Conservation (phyloP, 2,888 invertebrate species). For the Hirudinaria manillensis region DNA sequence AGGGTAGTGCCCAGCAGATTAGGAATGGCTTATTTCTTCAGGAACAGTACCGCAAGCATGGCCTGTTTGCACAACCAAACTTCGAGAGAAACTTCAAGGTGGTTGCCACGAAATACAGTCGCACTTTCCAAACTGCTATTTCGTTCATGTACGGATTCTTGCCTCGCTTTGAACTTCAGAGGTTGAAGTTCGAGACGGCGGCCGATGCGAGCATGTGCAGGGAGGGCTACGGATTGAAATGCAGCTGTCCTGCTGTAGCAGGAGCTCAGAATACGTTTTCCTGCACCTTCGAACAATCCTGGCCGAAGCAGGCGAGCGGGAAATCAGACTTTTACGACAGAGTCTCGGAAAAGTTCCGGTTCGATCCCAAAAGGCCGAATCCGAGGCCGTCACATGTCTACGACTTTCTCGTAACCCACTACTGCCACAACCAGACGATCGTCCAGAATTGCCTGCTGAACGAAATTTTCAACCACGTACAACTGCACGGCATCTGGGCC, state of each 20-base stretch:
- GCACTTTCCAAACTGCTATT: constrained; percentile 84
- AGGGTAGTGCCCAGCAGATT: constrained; percentile 75
- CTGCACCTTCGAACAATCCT: constrained; percentile 30
- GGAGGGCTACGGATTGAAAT: constrained; percentile 49
- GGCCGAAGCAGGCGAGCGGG: constrained; percentile 11
- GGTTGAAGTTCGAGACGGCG: constrained; percentile 59
- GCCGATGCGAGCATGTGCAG: constrained; percentile 37
- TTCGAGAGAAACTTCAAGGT: constrained; percentile 54
- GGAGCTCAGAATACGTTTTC: constrained; percentile 53
- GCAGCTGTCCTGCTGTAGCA: constrained; percentile 70
- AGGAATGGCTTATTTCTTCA: constrained; percentile 62
- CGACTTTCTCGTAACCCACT: constrained; percentile 75
- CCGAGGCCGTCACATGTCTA: constrained; percentile 63
- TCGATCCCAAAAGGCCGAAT: constrained; percentile 62
- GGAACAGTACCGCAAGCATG: constrained; percentile 20
- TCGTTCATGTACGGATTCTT: constrained; percentile 71
- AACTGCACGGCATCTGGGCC: constrained; percentile 42
- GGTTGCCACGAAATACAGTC: constrained; percentile 71
- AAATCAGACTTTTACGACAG: constrained; percentile 54
- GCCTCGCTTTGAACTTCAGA: constrained; percentile 63
- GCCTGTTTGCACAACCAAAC: constrained; percentile 48
- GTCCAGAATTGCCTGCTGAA: constrained; percentile 47
- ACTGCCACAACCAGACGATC: constrained; percentile 76
- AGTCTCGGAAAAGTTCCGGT: constrained; percentile 69
- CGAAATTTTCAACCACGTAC: constrained; percentile 38